Evolutionary conservation across 2,797 vertebrate species (phyloP).

Genomic region (Phyllotis vaccarum): DNA sequence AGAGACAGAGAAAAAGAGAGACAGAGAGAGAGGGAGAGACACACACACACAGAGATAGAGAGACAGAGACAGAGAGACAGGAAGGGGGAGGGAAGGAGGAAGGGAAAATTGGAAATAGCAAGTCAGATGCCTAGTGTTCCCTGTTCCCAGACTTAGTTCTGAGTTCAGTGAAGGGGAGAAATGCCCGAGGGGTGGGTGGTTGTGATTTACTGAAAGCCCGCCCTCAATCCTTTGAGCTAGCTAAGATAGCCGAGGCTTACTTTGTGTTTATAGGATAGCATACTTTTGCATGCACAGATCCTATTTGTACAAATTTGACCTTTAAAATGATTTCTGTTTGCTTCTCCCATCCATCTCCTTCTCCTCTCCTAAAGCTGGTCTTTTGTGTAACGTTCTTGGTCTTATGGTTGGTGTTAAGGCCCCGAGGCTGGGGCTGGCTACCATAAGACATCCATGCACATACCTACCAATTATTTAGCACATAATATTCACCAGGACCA

Average conservation of each 20-base stretch:
- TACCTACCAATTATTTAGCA: background rate
- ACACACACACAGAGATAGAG: too few relatives aligned
- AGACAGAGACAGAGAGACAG: too few relatives aligned
- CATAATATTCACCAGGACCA: background rate
- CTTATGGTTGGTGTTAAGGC: background rate
- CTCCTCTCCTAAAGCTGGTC: slow-evolving; percentile 24
- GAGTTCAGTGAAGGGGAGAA: background rate
- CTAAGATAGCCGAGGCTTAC: slow-evolving; percentile 64
- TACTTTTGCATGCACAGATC: slow-evolving; percentile 80
- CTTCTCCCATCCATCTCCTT: background rate
- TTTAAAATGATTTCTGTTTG: slow-evolving; percentile 80
- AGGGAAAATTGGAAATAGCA: background rate
- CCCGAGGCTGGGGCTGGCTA: background rate
- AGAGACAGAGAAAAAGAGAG: too few relatives aligned
- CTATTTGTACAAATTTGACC: slow-evolving; percentile 85
- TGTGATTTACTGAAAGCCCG: slow-evolving; percentile 64
- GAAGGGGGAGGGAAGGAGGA: too few relatives aligned
- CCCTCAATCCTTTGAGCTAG: slow-evolving; percentile 73
- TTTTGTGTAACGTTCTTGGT: slow-evolving; percentile 17
- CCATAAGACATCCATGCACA: background rate
- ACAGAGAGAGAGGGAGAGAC: too few relatives aligned
- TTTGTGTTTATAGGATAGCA: slow-evolving; percentile 77
- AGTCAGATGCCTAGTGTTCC: background rate
- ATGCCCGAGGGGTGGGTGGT: background rate
- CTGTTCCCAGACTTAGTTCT: background rate